These are phyloP conservation scores for Pardalotus punctatus DNA, from an alignment of 2,113 vertebrate genomes.

Conservation along the genomic window DNA sequence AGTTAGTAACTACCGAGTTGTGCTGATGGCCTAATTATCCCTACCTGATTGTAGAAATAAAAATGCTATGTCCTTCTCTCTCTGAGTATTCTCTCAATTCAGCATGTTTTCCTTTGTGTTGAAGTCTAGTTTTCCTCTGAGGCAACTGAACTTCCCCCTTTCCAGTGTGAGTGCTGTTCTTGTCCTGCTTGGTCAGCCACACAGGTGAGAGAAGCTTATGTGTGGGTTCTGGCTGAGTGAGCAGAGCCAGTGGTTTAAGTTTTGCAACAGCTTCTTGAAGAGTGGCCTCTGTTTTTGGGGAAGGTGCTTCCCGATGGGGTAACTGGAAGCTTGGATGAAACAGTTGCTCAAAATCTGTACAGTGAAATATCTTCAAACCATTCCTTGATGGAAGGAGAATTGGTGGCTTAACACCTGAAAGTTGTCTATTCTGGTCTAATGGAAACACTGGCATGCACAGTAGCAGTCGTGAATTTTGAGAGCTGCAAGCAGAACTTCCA, in stretches of 20 bases:
- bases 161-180: neutral
- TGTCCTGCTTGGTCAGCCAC: neutral
- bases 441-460: accelerated
- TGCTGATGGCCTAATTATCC: neutral
- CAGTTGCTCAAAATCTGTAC: neutral
- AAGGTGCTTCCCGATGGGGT: neutral
- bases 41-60: neutral
- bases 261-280: neutral
- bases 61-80: neutral
- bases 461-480: neutral
- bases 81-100: neutral
- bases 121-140: neutral
- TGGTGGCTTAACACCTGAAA: neutral
- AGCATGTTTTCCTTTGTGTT: neutral
- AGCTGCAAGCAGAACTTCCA: neutral
- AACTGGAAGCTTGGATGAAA: neutral
- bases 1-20: neutral
- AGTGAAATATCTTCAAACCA: neutral
- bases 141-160: neutral
- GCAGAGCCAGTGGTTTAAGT: neutral
- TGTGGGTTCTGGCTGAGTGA: neutral
- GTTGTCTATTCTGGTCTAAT: accelerated
- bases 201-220: neutral
- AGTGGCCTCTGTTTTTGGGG: neutral
- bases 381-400: neutral